These are phyloP conservation scores for Hetaerina americana DNA, from an alignment of 1,140 invertebrate genomes.

Conservation along the genomic window DNA sequence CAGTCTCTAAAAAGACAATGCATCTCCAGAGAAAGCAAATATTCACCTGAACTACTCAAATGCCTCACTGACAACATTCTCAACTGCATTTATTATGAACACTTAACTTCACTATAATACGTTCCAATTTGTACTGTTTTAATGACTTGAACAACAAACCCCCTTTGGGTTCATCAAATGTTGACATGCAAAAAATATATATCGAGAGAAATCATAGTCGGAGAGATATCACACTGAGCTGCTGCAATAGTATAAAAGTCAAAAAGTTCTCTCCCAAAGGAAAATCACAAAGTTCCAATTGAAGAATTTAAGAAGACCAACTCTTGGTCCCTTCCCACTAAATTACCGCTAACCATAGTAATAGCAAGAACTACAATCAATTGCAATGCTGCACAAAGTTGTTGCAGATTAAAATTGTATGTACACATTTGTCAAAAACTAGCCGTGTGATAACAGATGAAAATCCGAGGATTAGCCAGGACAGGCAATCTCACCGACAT, in stretches of 20 bases:
- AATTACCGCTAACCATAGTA: neutral
- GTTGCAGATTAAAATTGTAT: neutral
- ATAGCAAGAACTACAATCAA: neutral
- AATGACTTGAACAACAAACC: neutral
- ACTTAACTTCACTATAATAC: neutral
- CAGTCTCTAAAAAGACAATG: neutral
- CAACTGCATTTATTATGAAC: neutral
- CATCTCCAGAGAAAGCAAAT: neutral
- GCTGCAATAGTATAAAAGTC: neutral
- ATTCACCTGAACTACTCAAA: neutral
- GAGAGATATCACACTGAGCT: neutral
- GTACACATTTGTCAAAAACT: neutral
- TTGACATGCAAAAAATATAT: neutral
- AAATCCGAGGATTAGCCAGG: neutral
- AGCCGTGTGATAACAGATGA: neutral
- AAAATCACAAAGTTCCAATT: neutral
- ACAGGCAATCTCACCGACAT: neutral
- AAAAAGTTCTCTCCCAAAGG: neutral
- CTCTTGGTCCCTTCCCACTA: neutral
- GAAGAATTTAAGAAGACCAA: neutral
- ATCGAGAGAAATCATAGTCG: neutral
- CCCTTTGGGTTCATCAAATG: neutral
- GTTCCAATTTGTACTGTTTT: neutral
- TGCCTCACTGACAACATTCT: neutral
- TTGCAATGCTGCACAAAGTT: neutral